Base-by-base conservation (phyloP, 2,797 vertebrate species). In the Oreochromis mossambicus region DNA sequence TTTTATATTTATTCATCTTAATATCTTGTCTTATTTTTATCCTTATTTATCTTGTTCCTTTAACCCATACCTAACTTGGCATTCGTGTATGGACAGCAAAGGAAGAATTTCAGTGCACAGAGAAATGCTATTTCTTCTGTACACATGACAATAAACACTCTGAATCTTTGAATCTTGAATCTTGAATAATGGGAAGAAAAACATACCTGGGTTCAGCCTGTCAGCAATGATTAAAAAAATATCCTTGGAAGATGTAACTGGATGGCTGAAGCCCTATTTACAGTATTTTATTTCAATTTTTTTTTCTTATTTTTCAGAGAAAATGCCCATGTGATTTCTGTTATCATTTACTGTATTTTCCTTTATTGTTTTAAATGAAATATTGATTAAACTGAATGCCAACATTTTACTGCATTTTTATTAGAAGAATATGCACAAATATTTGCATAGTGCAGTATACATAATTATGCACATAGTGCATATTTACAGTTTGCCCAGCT, bases 291-390 rank as follows among this genome's bases (percentile, higher is more conserved):
- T 56, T 56, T 56, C 1, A 1, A 48, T 4, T 1, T 2, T 26
- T 6, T 56, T 56, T 56, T 3, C 3, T 1, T 56, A 56, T 56
- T 9, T 56, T 56, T 56, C 55, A 9, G 55, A 56, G 55, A 17
- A 0, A 29, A 29, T 0, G 2, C 1, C 26, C 55, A 56, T 17
- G 54, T 17, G 55, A 56, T 56, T 56, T 0, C 8, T 56, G 14
- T 56, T 29, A 56, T 29, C 26, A 56, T 56, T 56, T 29, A 5
- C 26, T 17, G 3, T 15, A 56, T 29, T 0, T 29, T 56, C 15
- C 24, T 56, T 15, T 56, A 29, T 56, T 56, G 54, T 9, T 29
- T 56, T 56, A 29, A 15, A 56, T 5, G 0, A 56, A 56, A 56
- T 29, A 56, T 56, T 56, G 26, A 56, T 29, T 15, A 56, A 56